Evolutionary conservation across 2,113 vertebrate genomes (phyloP), one percentile per base, ranked within the genome.

Genomic region (Mus spicilegus): DNA sequence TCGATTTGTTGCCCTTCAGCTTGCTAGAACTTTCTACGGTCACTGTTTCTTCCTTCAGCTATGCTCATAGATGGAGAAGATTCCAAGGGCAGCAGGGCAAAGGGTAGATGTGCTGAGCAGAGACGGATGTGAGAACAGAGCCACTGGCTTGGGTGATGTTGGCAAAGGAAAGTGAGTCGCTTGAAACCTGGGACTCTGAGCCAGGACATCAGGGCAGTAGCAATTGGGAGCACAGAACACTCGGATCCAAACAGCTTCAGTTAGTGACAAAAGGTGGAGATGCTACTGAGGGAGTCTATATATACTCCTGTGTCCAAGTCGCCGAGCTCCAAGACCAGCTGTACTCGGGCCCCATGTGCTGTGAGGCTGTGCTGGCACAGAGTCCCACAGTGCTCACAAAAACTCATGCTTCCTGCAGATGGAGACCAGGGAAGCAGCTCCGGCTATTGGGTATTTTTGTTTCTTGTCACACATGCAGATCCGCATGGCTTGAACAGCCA

Each of bases 391-490:
- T 1, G 24, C 26, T 30, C 11, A 3, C 17, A 58, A 42, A 93
- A 7, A 24, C 72, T 61, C 16, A 54, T 51, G 26, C 72, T 65
- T n/a, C 70, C 61, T 1, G 8, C 30, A 87, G 46, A 70, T 26
- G 30, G 28, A 76, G 46, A 16, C 36, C 69, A 42, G 73, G 4
- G 86, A 89, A 82, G n/a, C 77, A 69, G 42, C 4, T 46, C 12
- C 46, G 42, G 51, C 9, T 70, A 42, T 82, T 86, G 51, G 51
- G 67, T 75, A 13, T 20, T 49, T 84, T 58, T 78, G 49, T 73
- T 88, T 89, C 54, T 75, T 39, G n/a, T 42, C n/a, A 46, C 80
- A 94, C 39, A 39, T n/a, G 4, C 9, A 61, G 33, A 95, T 81
- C 75, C 49, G 11, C 26, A 14, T 58, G 36, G 16, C 63, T 22